Evolutionary conservation across 1,140 invertebrate species (phyloP), one percentile per base, ranked within the genome.

Genomic region (Calycopis cecrops): DNA sequence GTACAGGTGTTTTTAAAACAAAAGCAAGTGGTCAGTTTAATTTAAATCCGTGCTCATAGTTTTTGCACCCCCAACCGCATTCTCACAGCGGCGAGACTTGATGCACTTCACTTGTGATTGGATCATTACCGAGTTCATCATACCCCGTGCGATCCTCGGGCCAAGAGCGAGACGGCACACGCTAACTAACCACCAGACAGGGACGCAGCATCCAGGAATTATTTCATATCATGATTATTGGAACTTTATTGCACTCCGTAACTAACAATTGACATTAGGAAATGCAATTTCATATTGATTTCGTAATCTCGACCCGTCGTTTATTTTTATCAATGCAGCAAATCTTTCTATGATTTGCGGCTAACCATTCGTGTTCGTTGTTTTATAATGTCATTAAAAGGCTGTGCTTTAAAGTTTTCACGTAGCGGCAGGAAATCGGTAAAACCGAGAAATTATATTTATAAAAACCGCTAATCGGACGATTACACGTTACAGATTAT

Each of bases 261-360:
- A 85, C 84, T 85, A 84, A 87, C 84, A 87, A 87, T 87, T 87
- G 84, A 87, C 84, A 87, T 87, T 87, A 87, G 81, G 81, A 82
- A 85, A 85, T 87, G 84, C 80, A 87, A 87, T 87, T 85, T 84
- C 73, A 85, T 82, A 87, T 87, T 87, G 84, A 85, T 85, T 85
- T 76, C 78, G 83, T 83, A 84, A 83, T 81, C 73, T 79, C 63
- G 67, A 55, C n/a, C 56, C 65, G 70, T 79, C 73, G 74, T 87
- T 84, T 87, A 84, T 87, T 85, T 84, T 86, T 84, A 83, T 79
- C 74, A 84, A 85, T 83, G 78, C 76, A 71, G 79, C 76, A 83
- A 84, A 86, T 85, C 71, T 83, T 77, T 81, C 83, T 87, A 85
- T 84, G 79, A 87, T 86, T 86, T 86, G 81, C 83, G 83, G 83